Conservation (phyloP, 2,888 invertebrate species). For the Gerosis bhagava region DNA sequence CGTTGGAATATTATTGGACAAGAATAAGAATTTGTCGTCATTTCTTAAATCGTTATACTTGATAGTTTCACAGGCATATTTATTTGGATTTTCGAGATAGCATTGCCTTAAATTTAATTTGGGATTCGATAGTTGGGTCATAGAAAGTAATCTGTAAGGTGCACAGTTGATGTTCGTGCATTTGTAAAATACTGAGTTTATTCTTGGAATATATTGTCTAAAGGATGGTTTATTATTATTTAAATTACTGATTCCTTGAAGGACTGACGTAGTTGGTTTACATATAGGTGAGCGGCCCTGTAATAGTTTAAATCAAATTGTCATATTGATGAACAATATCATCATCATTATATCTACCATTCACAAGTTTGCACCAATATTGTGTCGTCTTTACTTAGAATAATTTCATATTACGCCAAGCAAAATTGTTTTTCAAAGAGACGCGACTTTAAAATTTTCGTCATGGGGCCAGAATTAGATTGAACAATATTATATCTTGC, state of each 20-base stretch:
- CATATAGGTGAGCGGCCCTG: slow-evolving; percentile 55
- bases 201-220: slow-evolving; percentile 65
- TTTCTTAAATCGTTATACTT: slow-evolving; percentile 61
- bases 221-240: slow-evolving; percentile 49
- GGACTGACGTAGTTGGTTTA: slow-evolving; percentile 40
- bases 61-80: slow-evolving; percentile 53
- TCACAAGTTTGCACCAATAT: too few relatives aligned
- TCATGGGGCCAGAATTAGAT: too few relatives aligned
- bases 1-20: slow-evolving; percentile 49
- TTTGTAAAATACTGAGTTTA: slow-evolving; percentile 49
- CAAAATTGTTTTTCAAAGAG: too few relatives aligned
- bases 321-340: too few relatives aligned
- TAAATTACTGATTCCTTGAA: slow-evolving; percentile 39
- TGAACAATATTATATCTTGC: too few relatives aligned
- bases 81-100: slow-evolving; percentile 38
- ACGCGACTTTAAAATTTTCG: too few relatives aligned
- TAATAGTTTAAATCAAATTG: too few relatives aligned
- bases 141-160: slow-evolving; percentile 46
- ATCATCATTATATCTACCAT: too few relatives aligned
- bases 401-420: too few relatives aligned
- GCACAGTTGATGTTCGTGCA: slow-evolving; percentile 53
- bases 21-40: slow-evolving; percentile 61
- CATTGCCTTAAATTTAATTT: slow-evolving; percentile 50
- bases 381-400: too few relatives aligned
- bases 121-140: slow-evolving; percentile 53